Evolutionary conservation across 2,888 invertebrate genomes (phyloP).

Genomic region (Papilio elwesi): DNA sequence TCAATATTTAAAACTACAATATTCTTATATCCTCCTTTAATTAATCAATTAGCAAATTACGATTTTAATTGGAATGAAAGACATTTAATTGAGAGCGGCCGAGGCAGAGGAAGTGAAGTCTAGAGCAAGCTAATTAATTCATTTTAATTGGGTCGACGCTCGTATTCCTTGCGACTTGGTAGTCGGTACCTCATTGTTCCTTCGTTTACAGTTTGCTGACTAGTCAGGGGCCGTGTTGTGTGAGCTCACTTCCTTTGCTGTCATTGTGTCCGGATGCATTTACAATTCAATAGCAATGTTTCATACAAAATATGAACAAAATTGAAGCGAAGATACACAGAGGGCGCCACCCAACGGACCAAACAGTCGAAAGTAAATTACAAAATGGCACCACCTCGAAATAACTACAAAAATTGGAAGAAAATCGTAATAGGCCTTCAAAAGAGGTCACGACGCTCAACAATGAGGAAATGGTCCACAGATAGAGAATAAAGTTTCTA

Average conservation of each 20-base stretch:
- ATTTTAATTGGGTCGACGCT: constrained; percentile 22
- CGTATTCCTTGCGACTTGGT: neutral
- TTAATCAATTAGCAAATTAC: constrained; percentile 13
- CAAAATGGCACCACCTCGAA: too few species aligned
- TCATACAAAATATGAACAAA: too few species aligned
- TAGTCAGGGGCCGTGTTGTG: constrained; percentile 9
- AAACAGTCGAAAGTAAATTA: too few species aligned
- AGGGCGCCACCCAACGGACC: too few species aligned
- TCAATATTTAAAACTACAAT: neutral
- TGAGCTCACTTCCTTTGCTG: constrained; percentile 5
- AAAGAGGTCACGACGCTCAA: too few species aligned
- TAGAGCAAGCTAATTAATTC: constrained; percentile 24
- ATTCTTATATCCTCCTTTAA: neutral
- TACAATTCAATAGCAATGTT: too few species aligned
- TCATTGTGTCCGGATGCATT: too few species aligned
- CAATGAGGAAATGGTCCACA: too few species aligned
- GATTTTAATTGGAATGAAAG: constrained; percentile 22
- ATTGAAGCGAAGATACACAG: too few species aligned
- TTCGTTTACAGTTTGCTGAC: neutral
- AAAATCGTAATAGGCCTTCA: too few species aligned
- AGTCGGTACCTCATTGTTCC: constrained; percentile 15
- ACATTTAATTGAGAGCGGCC: constrained; percentile 14
- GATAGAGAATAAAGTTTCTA: too few species aligned
- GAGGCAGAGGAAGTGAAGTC: constrained; percentile 3
- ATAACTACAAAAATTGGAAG: too few species aligned